These are phyloP conservation scores for Drosophila limbata DNA, from an alignment of 2,888 invertebrate genomes.

Conservation along the genomic window DNA sequence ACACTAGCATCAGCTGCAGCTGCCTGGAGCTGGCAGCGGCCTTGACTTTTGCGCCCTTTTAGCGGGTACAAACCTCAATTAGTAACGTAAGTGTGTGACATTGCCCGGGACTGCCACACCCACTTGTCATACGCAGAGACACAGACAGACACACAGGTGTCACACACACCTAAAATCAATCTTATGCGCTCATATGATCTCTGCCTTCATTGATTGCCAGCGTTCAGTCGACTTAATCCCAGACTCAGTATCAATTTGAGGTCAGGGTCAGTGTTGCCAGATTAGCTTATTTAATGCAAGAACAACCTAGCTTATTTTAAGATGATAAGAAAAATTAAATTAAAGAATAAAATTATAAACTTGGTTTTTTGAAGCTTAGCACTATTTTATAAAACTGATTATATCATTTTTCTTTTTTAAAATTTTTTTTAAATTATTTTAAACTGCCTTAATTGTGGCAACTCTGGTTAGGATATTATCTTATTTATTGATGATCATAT, in stretches of 20 bases:
- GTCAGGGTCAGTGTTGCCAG: slow-evolving; percentile 2
- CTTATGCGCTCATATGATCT: slow-evolving; percentile 2
- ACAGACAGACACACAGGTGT: slow-evolving; percentile 54
- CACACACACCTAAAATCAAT: slow-evolving; percentile 24
- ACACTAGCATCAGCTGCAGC: slow-evolving; percentile 28
- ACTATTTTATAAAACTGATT: no score
- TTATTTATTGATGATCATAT: background rate
- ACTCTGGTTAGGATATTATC: background rate
- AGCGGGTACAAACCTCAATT: slow-evolving; percentile 63
- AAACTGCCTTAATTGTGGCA: background rate
- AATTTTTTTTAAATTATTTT: background rate
- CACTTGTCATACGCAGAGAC: slow-evolving; percentile 51
- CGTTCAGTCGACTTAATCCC: background rate
- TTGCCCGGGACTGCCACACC: slow-evolving; percentile 68
- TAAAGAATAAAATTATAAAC: no score
- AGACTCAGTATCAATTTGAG: slow-evolving; percentile 2
- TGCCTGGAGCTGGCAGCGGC: slow-evolving; percentile 57
- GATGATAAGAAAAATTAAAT: no score
- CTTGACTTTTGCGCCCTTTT: slow-evolving; percentile 75
- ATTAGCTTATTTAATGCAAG: no score
- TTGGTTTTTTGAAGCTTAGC: no score
- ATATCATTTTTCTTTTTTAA: background rate
- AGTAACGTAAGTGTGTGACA: slow-evolving; percentile 65
- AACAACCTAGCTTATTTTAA: no score
- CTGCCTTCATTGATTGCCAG: slow-evolving; percentile 10